These are phyloP conservation scores for Apamea crenata DNA, from an alignment of 2,888 invertebrate species.

Conservation along the genomic window DNA sequence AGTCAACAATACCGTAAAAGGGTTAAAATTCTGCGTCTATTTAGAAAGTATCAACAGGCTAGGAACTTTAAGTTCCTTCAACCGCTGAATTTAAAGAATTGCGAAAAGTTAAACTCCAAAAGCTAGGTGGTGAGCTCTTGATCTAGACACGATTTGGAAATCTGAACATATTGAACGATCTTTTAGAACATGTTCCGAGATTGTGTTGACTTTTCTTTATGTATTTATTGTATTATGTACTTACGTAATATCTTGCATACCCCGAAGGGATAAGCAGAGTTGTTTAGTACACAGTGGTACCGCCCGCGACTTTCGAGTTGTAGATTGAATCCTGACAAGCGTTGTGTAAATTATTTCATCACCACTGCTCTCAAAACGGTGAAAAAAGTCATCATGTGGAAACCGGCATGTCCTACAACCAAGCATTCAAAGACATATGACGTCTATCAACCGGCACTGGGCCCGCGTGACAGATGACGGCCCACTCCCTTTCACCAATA, in stretches of 20 bases:
- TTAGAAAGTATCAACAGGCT: constrained; percentile 27
- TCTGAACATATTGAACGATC: constrained; percentile 46
- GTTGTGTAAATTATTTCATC: too few species aligned
- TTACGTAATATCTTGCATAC: neutral
- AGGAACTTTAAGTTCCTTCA: neutral
- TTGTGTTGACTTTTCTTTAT: neutral
- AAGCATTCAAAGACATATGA: too few species aligned
- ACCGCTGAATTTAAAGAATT: constrained; percentile 46
- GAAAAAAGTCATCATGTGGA: too few species aligned
- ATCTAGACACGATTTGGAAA: constrained; percentile 53
- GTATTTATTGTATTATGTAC: neutral
- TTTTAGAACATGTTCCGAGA: constrained; percentile 19
- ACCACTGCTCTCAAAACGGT: too few species aligned
- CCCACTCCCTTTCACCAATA: too few species aligned
- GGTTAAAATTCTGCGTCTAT: neutral
- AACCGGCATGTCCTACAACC: too few species aligned
- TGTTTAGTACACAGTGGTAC: too few species aligned
- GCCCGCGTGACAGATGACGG: too few species aligned
- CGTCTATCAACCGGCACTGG: too few species aligned
- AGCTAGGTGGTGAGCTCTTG: constrained; percentile 51
- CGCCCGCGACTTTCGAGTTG: too few species aligned
- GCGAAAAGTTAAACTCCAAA: constrained; percentile 38
- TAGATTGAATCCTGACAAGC: too few species aligned
- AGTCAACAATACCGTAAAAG: neutral
- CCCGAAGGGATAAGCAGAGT: neutral